A percentile compares a stretch with the other conserved stretches of the same genome.
Evolutionary conservation across 2,797 vertebrate genomes (phyloP).

Genomic region (Phoxinus dragarum): DNA sequence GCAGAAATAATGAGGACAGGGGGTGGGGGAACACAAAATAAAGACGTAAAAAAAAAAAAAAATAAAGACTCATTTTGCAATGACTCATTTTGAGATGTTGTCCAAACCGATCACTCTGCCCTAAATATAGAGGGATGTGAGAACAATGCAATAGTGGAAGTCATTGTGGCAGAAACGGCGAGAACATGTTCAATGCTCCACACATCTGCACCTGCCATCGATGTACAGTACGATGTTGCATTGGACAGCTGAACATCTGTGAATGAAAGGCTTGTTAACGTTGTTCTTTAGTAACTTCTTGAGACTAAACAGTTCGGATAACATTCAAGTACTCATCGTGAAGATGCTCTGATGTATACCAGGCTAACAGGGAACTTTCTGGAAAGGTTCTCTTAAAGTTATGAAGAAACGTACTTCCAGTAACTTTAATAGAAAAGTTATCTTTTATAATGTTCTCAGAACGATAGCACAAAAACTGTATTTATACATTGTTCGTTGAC

Average conservation of each 20-base stretch:
- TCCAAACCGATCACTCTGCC: conserved; percentile 59
- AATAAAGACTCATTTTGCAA: conserved; percentile 30
- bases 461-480: too few relatives aligned
- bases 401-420: background rate
- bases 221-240: conserved; percentile 15
- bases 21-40: conserved; percentile 22
- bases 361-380: background rate
- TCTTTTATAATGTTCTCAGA: background rate
- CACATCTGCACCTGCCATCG: conserved; percentile 37
- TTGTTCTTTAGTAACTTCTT: conserved; percentile 28
- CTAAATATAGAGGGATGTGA: conserved; percentile 73
- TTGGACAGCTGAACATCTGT: conserved; percentile 52
- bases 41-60: conserved; percentile 34
- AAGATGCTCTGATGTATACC: background rate
- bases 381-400: background rate
- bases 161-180: conserved; percentile 46
- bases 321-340: background rate
- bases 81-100: conserved; percentile 45
- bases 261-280: conserved; percentile 38
- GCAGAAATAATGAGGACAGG: conserved; percentile 47
- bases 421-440: background rate
- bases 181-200: conserved; percentile 16
- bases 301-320: background rate
- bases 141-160: conserved; percentile 46
- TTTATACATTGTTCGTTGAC: background rate